Evolutionary conservation across 2,797 vertebrate species (phyloP), one percentile per base, ranked within the genome.

Genomic region (Rallus crepitans): DNA sequence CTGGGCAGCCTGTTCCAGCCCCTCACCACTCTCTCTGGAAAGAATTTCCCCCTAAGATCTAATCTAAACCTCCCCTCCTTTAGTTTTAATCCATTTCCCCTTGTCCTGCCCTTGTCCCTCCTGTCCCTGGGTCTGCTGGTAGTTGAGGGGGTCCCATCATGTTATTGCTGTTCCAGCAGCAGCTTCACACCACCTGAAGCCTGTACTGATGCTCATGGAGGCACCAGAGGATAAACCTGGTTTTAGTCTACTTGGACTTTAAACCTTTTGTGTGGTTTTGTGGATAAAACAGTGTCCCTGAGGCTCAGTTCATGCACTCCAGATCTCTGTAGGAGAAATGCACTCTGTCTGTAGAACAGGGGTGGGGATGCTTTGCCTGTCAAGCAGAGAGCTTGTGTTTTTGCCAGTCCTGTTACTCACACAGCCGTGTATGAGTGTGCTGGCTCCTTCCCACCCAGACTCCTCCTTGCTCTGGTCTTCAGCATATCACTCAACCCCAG

Each of bases 211-310:
- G 37, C 55, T 93, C 27, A 5, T 11, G 6, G 35, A 76, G n/a
- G n/a, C 68, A 45, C 52, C n/a, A 3, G 64, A 75, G 18, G 50
- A 33, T 37, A 47, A 84, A 91, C 56, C 88, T 72, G 61, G 11
- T 5, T 87, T 91, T 78, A 56, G 20, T 84, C 93, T 59, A 0
- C 59, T 61, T 82, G 66, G 12, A 30, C 40, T 82, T 79, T 1
- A 88, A 94, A 79, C 45, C 24, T 95, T 82, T 59, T 64, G 23
- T 83, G 56, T 93, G 81, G 35, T 90, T 94, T 93, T 92, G 63
- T 63, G 73, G 80, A 76, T 90, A 70, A 77, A 87, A 48, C 48
- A 31, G 82, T 77, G 89, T 75, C 83, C 87, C 48, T 47, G 7
- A 66, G 90, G 89, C 71, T 84, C 55, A 9, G 59, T 69, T 90